Evolutionary conservation across 2,797 vertebrate genomes (phyloP), one percentile per base, ranked within the genome.

Genomic region (Leuciscus waleckii): DNA sequence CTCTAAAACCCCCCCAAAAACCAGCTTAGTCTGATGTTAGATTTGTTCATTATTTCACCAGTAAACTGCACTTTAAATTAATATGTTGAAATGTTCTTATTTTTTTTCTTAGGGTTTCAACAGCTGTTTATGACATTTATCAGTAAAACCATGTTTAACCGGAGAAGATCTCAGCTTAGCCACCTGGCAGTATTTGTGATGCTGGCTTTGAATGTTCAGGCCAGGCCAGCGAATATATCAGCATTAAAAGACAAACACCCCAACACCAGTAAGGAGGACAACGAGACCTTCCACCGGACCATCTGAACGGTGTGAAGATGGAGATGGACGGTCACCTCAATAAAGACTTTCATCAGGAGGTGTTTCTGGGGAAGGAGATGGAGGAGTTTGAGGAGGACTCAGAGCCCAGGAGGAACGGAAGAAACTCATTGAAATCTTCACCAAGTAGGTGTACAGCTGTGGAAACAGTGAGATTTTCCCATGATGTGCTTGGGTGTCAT

Each of bases 301-400:
- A 99, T 92, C 92, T 99, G 90, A 99, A 98, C 0, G 98, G 97
- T 0, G 89, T 99, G 81, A 99, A 98, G 87, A 89, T 99, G 95
- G 98, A 99, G 91, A 95, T 96, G 96, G 98, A 99, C 0, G 98
- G 98, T 0, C 97, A 98, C 75, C 96, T 99, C 4, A 99, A 99
- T 91, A 97, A 95, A 87, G 98, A 97, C 51, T 99, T 99, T 87
- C 98, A 99, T 65, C 98, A 99, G 89, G 98, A 99, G 87, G 97
- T 99, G 71, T 99, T 99, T 87, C 94, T 99, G 71, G 98, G 98
- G 0, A 98, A 96, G 74, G 97, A 98, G 4, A 95, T 96, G 81
- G 98, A 97, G 10, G 97, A 97, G 51, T 99, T 99, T 35, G 97
- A 99, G 0, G 98, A 98, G 85, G 98, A 98, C 23, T 96, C 97